Percentiles rank a stretch among this genome's conserved stretches.
Conservation (phyloP, 1,140 invertebrate species). For the Drosophila littoralis region DNA sequence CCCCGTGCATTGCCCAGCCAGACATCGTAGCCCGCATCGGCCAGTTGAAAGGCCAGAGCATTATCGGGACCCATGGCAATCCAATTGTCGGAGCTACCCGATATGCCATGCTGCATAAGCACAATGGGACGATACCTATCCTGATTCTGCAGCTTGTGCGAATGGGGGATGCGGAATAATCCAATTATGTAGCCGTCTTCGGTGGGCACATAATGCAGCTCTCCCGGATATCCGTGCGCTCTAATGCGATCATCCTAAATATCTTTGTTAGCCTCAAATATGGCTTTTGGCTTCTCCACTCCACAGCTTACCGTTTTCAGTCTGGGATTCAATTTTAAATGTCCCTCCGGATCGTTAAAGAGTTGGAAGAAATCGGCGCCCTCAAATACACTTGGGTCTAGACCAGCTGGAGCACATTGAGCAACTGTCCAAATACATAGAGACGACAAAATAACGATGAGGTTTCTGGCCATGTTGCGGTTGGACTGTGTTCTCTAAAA, state of each 20-base stretch:
- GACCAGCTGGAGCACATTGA: constrained; percentile 1
- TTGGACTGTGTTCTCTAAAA: not conserved
- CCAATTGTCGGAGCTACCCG: constrained; percentile 90
- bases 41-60: constrained; percentile 85
- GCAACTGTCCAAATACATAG: not conserved
- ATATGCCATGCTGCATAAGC: constrained; percentile 89
- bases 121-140: constrained; percentile 85
- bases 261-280: not conserved
- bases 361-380: constrained; percentile 54
- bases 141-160: constrained; percentile 50
- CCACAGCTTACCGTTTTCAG: constrained; percentile 45
- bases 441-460: constrained; percentile 1
- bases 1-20: constrained; percentile 85
- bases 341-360: constrained; percentile 60
- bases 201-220: constrained; percentile 85
- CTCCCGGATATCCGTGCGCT: constrained; percentile 85
- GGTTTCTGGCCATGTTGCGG: not conserved
- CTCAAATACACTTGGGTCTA: constrained; percentile 17
- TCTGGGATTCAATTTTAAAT: constrained; percentile 31
- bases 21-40: constrained; percentile 90
- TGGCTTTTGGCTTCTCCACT: constrained; percentile 1
- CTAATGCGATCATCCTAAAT: constrained; percentile 55
- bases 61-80: constrained; percentile 88
- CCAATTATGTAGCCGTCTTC: constrained; percentile 85
- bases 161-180: constrained; percentile 85